Base-by-base conservation (phyloP, 2,888 invertebrate species). In the Lutraria lutraria region DNA sequence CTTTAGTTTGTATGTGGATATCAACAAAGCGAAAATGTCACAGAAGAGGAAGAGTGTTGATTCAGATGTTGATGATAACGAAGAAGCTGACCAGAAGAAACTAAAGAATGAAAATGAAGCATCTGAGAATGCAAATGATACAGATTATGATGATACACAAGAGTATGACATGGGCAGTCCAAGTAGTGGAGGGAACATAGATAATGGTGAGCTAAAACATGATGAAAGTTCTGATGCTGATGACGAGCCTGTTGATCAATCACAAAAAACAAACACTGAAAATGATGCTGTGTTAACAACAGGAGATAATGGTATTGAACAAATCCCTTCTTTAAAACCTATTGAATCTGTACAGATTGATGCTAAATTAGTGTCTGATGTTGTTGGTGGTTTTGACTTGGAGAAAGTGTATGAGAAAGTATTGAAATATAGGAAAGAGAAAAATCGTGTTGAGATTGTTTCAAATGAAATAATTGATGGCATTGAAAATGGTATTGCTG, bases 361-460 rank as follows among this genome's bases (percentile, higher is more conserved):
- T 93, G 94, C 95, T 15, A 85, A 93, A 34, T 84, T 93, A 0
- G 94, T 95, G 43, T 54, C 91, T 43, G 81, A 83, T 43, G 92
- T 95, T 52, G 82, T 95, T 53, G 89, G 91, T 29, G 84, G 87
- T 83, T 86, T 91, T 54, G 90, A 95, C 90, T 82, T 92, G n/a
- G 76, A 89, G n/a, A 83, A 83, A 29, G 89, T 95, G 34, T 94
- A 94, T 91, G 89, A 94, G 8, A 91, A 92, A 88, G 85, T 95
- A 54, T 86, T 93, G 31, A 89, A 90, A 19, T 89, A 93, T 19
- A 91, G 94, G 85, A 85, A 88, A 43, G 89, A 91, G 76, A 89
- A 91, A 81, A 92, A 95, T 68, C 93, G 95, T 83, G 89, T 95
- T 21, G 94, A 95, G 81, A 84, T 94, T 88, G 94, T 94, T 16